Evolutionary conservation across 2,888 invertebrate species (phyloP).

Genomic region (Rhingia rostrata): DNA sequence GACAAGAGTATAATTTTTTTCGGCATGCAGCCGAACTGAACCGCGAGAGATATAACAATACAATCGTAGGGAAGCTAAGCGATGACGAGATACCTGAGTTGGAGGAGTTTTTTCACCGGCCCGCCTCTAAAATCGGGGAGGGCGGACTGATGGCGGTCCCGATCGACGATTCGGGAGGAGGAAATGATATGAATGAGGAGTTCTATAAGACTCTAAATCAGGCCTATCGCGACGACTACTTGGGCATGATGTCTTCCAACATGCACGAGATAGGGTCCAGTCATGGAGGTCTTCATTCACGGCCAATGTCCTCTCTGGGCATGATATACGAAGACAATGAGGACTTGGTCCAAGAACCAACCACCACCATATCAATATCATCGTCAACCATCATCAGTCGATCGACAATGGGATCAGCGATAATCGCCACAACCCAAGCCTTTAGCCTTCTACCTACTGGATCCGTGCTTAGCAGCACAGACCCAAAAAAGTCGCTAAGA

Average conservation of each 20-base stretch:
- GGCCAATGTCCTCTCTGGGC: constrained; percentile 89
- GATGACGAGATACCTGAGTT: constrained; percentile 65
- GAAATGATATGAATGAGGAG: constrained; percentile 89
- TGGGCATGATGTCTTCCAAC: constrained; percentile 77
- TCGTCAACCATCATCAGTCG: constrained; percentile 47
- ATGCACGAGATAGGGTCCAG: constrained; percentile 72
- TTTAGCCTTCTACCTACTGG: constrained; percentile 34
- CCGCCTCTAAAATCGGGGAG: constrained; percentile 79
- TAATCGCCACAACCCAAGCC: constrained; percentile 45
- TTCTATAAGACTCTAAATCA: constrained; percentile 94
- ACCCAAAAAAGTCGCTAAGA: constrained; percentile 77
- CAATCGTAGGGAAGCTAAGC: constrained; percentile 49
- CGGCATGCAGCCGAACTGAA: constrained; percentile 77
- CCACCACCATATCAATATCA: constrained; percentile 40
- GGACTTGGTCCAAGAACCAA: constrained; percentile 82
- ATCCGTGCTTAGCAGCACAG: constrained; percentile 3
- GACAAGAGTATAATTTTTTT: constrained; percentile 77
- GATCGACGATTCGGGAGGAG: constrained; percentile 80
- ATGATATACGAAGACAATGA: constrained; percentile 95
- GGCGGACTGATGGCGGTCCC: constrained; percentile 78
- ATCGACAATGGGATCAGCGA: constrained; percentile 30
- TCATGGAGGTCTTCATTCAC: constrained; percentile 82
- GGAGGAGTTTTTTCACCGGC: constrained; percentile 80
- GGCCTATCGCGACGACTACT: constrained; percentile 90
- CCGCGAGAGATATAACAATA: constrained; percentile 71